Evolutionary conservation across 1,140 invertebrate species (phyloP).

Genomic region (Luehdorfia chinensis): DNA sequence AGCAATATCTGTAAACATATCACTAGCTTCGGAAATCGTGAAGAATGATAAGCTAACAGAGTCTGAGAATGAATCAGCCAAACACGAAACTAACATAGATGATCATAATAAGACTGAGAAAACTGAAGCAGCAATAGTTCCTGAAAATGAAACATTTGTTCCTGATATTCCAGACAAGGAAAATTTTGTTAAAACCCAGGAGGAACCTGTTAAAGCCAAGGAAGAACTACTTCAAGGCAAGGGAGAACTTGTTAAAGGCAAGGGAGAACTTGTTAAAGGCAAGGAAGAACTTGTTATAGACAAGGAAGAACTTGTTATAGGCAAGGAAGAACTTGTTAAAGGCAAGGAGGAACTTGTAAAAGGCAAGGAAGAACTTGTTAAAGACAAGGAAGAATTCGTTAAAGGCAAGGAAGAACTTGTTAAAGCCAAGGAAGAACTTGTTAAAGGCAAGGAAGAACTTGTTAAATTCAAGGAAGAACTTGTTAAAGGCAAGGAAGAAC

Average conservation of each 20-base stretch:
- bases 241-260: constrained; percentile 2
- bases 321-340: neutral
- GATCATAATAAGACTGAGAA: constrained; percentile 12
- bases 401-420: neutral
- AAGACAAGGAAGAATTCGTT: neutral
- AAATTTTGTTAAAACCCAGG: constrained; percentile 17
- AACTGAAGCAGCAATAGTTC: constrained; percentile 12
- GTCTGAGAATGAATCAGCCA: constrained; percentile 5
- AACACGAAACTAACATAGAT: neutral
- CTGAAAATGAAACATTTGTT: constrained; percentile 2
- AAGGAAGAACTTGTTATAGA: neutral
- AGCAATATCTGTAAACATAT: constrained; percentile 40
- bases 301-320: constrained; percentile 18
- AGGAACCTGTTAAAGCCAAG: constrained; percentile 1
- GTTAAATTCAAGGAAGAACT: neutral
- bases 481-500: too few relatives aligned
- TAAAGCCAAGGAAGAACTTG: constrained; percentile 18
- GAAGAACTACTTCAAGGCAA: neutral
- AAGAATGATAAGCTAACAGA: constrained; percentile 9
- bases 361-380: constrained; percentile 1
- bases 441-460: constrained; percentile 3
- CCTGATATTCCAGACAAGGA: constrained; percentile 4
- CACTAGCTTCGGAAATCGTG: constrained; percentile 39
- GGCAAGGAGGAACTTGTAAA: neutral
- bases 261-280: too few relatives aligned